Conservation (phyloP, 1,140 invertebrate species). For the Drosophila jambulina region DNA sequence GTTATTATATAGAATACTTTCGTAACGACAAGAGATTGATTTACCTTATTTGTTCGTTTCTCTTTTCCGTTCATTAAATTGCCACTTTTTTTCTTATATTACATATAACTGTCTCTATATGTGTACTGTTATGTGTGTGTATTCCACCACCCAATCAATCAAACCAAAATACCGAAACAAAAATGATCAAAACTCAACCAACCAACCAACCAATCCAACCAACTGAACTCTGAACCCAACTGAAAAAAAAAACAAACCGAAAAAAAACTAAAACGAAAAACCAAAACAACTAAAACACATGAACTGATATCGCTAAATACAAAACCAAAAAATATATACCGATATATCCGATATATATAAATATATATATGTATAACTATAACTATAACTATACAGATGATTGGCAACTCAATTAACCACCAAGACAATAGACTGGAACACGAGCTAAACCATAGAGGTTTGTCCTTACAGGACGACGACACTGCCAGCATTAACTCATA, state of each 20-base stretch:
- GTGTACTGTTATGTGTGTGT: slow-evolving; percentile 78
- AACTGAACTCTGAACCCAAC: slow-evolving; percentile 66
- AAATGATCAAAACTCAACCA: slow-evolving; percentile 41
- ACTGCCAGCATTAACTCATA: slow-evolving; percentile 96
- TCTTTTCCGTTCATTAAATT: slow-evolving; percentile 74
- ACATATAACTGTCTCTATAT: slow-evolving; percentile 79
- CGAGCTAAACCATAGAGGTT: slow-evolving; percentile 90
- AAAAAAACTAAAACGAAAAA: slow-evolving; percentile 10
- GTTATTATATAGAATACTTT: slow-evolving; percentile 63
- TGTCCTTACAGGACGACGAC: slow-evolving; percentile 88
- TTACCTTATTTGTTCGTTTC: slow-evolving; percentile 76
- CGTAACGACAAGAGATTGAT: slow-evolving; percentile 72
- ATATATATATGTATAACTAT: slow-evolving; percentile 70
- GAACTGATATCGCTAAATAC: slow-evolving; percentile 66
- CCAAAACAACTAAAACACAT: slow-evolving; percentile 61
- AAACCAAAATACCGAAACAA: slow-evolving; percentile 54
- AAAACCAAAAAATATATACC: slow-evolving; percentile 29
- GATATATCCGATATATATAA: slow-evolving; percentile 60
- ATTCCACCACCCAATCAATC: slow-evolving; percentile 72
- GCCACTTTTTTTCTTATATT: slow-evolving; percentile 58
- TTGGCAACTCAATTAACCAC: slow-evolving; percentile 90
- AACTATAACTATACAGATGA: slow-evolving; percentile 84
- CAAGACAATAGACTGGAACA: slow-evolving; percentile 91
- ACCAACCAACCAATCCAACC: slow-evolving; percentile 51
- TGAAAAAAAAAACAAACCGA: slow-evolving; percentile 24